Base-by-base conservation (phyloP, 1,140 invertebrate species). In the Coptotermes formosanus region DNA sequence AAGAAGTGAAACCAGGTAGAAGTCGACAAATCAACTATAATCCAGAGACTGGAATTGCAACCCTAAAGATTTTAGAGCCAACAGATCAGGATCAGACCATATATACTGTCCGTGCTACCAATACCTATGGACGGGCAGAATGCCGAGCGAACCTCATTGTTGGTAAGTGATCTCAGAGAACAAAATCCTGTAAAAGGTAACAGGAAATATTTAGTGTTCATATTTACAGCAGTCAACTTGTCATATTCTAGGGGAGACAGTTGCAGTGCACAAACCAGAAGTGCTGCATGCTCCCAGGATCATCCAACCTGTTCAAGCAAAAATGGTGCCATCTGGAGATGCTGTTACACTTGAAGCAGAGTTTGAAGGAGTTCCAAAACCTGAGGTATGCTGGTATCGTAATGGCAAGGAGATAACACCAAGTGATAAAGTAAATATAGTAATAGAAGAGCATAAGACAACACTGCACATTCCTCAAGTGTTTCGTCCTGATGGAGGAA, bases 371-470 rank as follows among this genome's bases (percentile, higher is more conserved):
- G 91, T 92, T 82, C 94, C 95, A 6, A 91, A 93, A 87, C 94
- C 95, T 25, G 94, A 95, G 90, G 93, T 98, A 12, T 94, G 94
- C 89, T 99, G 98, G 98, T 96, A 94, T 88, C 95, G 96, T 88
- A 98, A 99, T 91, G 96, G 96, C 64, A 94, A 96, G 88, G 94
- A 96, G 89, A 93, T 99, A 43, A 90, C 93, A 88, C 92, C 94
- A 86, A 93, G 93, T 87, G 93, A 96, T 86, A 94, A 96, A 88
- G 93, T 92, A 87, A 90, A 92, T 55, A 94, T 96, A 55, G 91
- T 91, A 82, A 94, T 92, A n/a, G 92, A 94, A 82, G 93, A 95
- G 82, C 94, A 91, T 87, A 95, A 90, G 89, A 95, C 94, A 25
- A 94, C 91, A 86, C 91, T 99, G 7, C 93, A 90, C 88, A 94